phyloP scores from a whole-genome alignment of 2,797 vertebrate genomes.

The Forpus xanthops region DNA sequence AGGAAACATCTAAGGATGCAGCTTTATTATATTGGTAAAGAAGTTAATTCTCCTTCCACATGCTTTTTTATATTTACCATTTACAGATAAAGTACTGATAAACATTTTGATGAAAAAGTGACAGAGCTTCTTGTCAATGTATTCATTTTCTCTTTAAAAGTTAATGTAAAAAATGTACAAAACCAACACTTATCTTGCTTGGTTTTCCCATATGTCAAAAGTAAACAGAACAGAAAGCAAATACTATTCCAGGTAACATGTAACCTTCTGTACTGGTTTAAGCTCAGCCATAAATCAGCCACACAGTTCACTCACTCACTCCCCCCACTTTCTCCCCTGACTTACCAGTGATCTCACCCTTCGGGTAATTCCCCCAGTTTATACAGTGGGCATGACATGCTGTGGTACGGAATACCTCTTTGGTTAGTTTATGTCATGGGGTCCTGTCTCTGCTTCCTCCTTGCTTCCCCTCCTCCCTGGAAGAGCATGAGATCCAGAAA shows the following conservation, averaged over 20 bases:
- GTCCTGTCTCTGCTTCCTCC: no score
- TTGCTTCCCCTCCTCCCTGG: no score
- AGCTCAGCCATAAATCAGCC: no score
- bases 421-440: no score
- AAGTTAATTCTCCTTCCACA: not conserved
- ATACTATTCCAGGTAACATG: constrained; percentile 71
- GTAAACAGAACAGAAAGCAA: not conserved
- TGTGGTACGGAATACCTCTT: no score
- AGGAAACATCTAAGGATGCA: not conserved
- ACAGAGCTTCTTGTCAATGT: not conserved
- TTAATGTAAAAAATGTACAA: not conserved
- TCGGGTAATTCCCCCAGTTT: no score
- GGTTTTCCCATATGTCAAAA: not conserved
- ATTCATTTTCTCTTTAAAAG: not conserved
- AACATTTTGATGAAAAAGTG: not conserved
- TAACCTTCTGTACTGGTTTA: constrained; percentile 55
- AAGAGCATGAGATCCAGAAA: no score
- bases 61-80: not conserved
- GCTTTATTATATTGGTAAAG: not conserved
- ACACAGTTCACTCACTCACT: no score
- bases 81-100: not conserved
- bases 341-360: no score
- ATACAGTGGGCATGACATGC: no score
- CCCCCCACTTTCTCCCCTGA: no score
- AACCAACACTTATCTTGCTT: not conserved